Base-by-base conservation (phyloP, 2,113 vertebrate genomes). In the Progne subis region DNA sequence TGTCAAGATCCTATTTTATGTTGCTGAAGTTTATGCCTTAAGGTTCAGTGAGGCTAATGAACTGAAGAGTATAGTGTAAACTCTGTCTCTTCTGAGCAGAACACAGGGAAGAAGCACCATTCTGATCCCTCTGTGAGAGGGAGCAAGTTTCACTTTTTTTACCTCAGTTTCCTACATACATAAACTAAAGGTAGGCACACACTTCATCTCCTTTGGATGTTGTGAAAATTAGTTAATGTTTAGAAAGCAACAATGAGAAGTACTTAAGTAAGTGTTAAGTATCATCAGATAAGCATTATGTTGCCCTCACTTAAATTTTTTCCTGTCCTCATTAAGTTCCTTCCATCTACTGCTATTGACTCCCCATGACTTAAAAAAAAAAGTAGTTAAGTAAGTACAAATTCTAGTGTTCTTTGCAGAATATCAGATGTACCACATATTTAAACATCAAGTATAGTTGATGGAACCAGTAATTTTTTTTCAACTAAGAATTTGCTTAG, bases 401-500 rank as follows among this genome's bases (percentile, higher is more conserved):
- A 78, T 76, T 88, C 87, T 79, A 37, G 9, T 75, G 46, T 85
- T 95, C 85, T 88, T 97, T 96, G 91, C 95, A 92, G 95, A 95
- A 94, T 55, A 90, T 63, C 49, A 32, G 41, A 59, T 49, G 56
- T 63, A 65, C 37, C 37, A 76, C 3, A 28, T 57, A 82, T 65
- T 61, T 80, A 88, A 95, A 92, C 57, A 88, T 76, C 82, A 50
- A 92, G 46, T 78, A 75, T 37, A 88, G 79, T 57, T 86, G 81
- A 86, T 64, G 65, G 86, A 97, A 88, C 77, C 69, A 75, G 59
- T 90, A 88, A 76, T 91, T 88, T 91, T 83, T 90, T 94, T 92
- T 95, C 71, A 90, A 90, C 82, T 89, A 64, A 94, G 82, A 96
- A 96, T 75, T 95, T 91, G 57, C 77, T 80, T 87, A 96, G 94